Conservation (phyloP, 2,888 invertebrate species). For the Brachyptera risi region DNA sequence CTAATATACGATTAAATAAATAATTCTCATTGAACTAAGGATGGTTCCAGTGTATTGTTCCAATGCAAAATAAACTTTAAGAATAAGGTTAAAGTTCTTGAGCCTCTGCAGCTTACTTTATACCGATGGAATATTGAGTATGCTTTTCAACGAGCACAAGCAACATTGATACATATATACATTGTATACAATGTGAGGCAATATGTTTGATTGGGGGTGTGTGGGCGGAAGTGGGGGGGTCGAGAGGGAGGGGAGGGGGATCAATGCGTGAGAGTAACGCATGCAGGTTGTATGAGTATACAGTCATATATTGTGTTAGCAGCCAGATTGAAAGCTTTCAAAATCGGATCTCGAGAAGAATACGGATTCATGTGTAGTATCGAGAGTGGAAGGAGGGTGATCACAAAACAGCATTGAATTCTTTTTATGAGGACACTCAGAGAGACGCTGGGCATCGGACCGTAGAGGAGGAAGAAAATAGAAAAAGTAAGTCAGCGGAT, state of each 20-base stretch:
- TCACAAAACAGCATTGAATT: conserved; percentile 22
- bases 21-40: too few relatives aligned
- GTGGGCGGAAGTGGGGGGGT: not conserved
- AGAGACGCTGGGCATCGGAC: conserved; percentile 17
- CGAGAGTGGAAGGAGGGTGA: conserved; percentile 15
- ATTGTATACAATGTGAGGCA: too few relatives aligned
- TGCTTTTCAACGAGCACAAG: not conserved
- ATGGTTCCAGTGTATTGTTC: too few relatives aligned
- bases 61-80: too few relatives aligned
- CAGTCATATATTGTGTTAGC: not conserved
- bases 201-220: too few relatives aligned
- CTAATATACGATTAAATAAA: too few relatives aligned
- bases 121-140: not conserved
- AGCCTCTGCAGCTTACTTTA: too few relatives aligned
- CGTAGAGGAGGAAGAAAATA: conserved; percentile 16
- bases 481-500: conserved; percentile 21
- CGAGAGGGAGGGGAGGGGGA: not conserved
- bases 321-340: conserved; percentile 30
- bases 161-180: not conserved
- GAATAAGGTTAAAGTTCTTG: too few relatives aligned
- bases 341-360: conserved; percentile 31
- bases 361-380: conserved; percentile 25
- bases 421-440: conserved; percentile 27
- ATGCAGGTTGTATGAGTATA: not conserved
- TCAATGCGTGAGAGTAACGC: conserved; percentile 3